Percentiles rank a stretch among this genome's conserved stretches.
Evolutionary conservation across 2,797 vertebrate species (phyloP).

Genomic region (Argentina silus): DNA sequence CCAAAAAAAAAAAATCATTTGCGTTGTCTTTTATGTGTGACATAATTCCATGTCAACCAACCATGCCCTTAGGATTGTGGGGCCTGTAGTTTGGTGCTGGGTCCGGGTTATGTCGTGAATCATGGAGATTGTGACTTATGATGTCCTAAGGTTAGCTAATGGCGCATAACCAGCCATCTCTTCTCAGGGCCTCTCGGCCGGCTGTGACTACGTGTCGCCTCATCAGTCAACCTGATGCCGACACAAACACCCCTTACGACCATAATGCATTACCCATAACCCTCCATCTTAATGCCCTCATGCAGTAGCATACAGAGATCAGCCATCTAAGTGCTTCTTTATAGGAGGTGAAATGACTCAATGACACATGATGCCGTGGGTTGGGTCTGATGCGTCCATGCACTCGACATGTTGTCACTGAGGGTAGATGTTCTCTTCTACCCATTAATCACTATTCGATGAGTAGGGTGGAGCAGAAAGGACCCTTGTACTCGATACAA

Average conservation of each 20-base stretch:
- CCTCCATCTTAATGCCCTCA: not conserved
- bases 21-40: slow-evolving; percentile 19
- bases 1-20: not conserved
- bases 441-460: no score
- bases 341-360: no score
- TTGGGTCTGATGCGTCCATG: no score
- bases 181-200: not conserved
- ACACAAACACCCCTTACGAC: slow-evolving; percentile 30
- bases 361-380: no score
- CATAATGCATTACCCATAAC: not conserved
- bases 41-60: slow-evolving; percentile 49
- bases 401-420: no score
- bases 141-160: slow-evolving; percentile 50
- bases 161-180: not conserved
- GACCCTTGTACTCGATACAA: no score
- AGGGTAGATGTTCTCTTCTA: no score
- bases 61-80: not conserved
- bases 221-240: not conserved
- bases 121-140: slow-evolving; percentile 34
- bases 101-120: slow-evolving; percentile 38
- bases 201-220: slow-evolving; percentile 1
- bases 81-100: slow-evolving; percentile 20
- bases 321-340: no score
- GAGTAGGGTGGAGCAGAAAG: no score
- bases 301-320: no score